A percentile compares a stretch with the other conserved stretches of the same genome.
Conservation (phyloP, 2,888 invertebrate species). For the Clepsis dumicolana region DNA sequence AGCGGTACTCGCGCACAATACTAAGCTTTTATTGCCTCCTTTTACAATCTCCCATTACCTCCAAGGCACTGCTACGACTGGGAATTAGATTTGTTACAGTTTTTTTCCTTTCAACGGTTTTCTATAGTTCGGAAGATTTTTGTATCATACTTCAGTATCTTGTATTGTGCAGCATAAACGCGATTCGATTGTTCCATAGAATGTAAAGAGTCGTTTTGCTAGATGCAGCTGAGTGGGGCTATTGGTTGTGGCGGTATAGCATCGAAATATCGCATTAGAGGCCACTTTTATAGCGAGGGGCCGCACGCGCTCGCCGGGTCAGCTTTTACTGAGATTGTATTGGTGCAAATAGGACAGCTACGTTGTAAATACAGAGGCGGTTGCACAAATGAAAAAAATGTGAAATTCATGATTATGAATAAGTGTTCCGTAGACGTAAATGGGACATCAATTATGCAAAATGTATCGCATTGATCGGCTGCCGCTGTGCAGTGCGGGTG, state of each 20-base stretch:
- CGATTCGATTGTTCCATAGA: conserved; percentile 17
- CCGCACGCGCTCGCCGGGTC: conserved; percentile 59
- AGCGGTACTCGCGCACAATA: conserved; percentile 83
- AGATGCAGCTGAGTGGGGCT: conserved; percentile 49
- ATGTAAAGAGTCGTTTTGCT: conserved; percentile 22
- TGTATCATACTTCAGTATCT: conserved; percentile 32
- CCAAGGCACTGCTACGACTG: conserved; percentile 77
- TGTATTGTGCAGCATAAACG: conserved; percentile 7
- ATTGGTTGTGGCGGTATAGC: conserved; percentile 58
- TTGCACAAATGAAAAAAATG: conserved; percentile 80
- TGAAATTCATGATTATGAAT: conserved; percentile 85
- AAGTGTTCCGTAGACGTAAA: conserved; percentile 78
- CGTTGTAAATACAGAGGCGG: conserved; percentile 78
- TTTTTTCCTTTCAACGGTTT: conserved; percentile 76
- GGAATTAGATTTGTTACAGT: conserved; percentile 84
- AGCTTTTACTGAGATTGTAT: conserved; percentile 79
- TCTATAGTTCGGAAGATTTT: conserved; percentile 51
- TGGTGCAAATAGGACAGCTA: conserved; percentile 74
- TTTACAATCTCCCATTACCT: conserved; percentile 86
- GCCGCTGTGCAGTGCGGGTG: conserved; percentile 56
- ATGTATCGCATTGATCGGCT: conserved; percentile 76
- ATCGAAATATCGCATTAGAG: conserved; percentile 74
- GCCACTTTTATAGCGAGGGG: conserved; percentile 64
- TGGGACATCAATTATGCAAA: conserved; percentile 84
- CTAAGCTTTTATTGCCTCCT: conserved; percentile 86